Evolutionary conservation across 2,113 vertebrate genomes (phyloP), one percentile per base, ranked within the genome.

Genomic region (Girardinichthys multiradiatus): DNA sequence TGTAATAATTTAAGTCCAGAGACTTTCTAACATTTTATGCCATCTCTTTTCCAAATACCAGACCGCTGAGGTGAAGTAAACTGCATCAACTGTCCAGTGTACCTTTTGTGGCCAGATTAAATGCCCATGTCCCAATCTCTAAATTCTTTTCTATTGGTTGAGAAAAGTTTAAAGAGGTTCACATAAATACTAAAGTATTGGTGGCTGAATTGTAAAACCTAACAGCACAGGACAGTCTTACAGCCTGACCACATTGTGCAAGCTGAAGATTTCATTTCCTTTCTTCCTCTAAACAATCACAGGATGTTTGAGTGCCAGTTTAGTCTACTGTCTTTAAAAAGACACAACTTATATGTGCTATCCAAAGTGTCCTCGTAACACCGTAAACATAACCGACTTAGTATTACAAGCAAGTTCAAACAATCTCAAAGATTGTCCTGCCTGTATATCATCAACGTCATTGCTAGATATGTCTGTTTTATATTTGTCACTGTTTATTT

Each of bases 391-490:
- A 58, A 14, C 30, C 17, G 5, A 6, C n/a, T 45, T n/a, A 58
- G 64, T 35, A 17, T 21, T 4, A 2, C 33, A 19, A 74, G 42
- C 33, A 10, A 37, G 28, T 14, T 65, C 64, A 0, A 58, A 72
- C 64, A 0, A 17, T 26, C 70, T 57, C 54, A 2, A 7, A 2
- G 42, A 27, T 33, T 2, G 13, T 15, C 5, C 15, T 17, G 4
- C n/a, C 33, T 17, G 42, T 12, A 1, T 72, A 57, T 70, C 21
- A 15, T 57, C 59, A 59, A 0, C 66, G 76, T 76, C 35, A 39
- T 58, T 28, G 30, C 59, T 12, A 62, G 51, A 78, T 74, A 31
- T 35, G 71, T 77, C 28, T 33, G 8, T 31, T 61, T 27, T 65
- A 24, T 39, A 13, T 65, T 39, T 57, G 28, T 65, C 24, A 17